Evolutionary conservation across 2,113 vertebrate species (phyloP).

Genomic region (Heterotilapia buettikoferi): DNA sequence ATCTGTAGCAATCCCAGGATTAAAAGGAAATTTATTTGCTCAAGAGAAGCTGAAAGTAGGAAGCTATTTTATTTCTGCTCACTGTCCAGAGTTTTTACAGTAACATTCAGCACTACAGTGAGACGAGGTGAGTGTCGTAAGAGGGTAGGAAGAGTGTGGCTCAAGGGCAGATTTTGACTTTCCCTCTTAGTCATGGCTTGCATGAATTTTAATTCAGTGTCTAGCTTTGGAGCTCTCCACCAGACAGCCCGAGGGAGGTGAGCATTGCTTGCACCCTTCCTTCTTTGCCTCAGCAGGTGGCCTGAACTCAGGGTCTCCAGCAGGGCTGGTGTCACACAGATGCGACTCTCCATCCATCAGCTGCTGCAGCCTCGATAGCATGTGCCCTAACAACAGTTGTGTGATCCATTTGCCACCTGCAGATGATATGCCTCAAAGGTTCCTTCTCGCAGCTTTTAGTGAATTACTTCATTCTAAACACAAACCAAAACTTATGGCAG

Average conservation of each 20-base stretch:
- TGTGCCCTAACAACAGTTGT: background rate
- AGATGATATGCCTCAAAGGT: background rate
- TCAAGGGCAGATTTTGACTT: constrained; percentile 34
- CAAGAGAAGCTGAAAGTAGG: background rate
- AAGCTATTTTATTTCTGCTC: background rate
- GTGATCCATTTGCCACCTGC: constrained; percentile 17
- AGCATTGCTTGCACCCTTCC: background rate
- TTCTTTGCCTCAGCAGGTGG: constrained; percentile 29
- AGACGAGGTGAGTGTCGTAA: constrained; percentile 9
- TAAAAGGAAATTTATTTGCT: background rate
- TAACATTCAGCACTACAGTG: background rate
- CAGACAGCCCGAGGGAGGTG: constrained; percentile 10
- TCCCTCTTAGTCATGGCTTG: constrained; percentile 25
- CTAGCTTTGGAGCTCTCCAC: constrained; percentile 27
- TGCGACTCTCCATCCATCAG: constrained; percentile 46
- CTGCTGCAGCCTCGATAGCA: background rate
- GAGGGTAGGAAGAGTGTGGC: background rate
- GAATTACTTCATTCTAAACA: background rate
- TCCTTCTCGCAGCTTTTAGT: background rate
- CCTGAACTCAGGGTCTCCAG: constrained; percentile 25
- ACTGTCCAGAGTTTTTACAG: constrained; percentile 36
- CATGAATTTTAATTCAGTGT: constrained; percentile 48
- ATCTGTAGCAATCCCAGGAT: background rate
- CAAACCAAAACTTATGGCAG: background rate
- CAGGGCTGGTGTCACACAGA: constrained; percentile 28